Evolutionary conservation across 2,888 invertebrate species (phyloP).

Genomic region (Ecliptopera silaceata): DNA sequence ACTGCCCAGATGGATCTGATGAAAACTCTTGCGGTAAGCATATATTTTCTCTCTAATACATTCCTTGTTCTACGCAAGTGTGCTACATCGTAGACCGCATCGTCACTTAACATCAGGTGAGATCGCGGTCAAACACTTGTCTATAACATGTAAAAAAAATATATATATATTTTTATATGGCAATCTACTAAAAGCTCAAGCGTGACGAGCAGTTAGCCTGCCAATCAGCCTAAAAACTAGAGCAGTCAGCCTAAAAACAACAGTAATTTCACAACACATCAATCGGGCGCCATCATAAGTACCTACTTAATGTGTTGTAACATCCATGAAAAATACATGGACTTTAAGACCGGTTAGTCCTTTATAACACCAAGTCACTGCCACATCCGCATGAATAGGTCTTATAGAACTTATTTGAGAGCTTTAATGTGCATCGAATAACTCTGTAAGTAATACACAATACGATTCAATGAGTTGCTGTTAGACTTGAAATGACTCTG

Average conservation of each 20-base stretch:
- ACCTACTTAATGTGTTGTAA: background rate
- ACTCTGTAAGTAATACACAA: conserved; percentile 40
- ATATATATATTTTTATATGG: background rate
- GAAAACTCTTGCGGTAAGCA: conserved; percentile 95
- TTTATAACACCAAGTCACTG: conserved; percentile 6
- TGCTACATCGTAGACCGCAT: too few species aligned
- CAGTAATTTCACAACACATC: conserved; percentile 57
- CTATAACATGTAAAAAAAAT: too few species aligned
- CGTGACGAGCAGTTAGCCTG: conserved; percentile 65
- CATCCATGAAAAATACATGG: background rate
- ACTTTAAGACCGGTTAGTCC: background rate
- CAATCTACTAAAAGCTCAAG: conserved; percentile 51
- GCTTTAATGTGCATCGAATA: conserved; percentile 39
- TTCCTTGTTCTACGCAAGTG: too few species aligned
- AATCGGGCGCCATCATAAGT: conserved; percentile 51
- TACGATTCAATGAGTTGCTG: conserved; percentile 45
- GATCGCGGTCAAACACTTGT: too few species aligned
- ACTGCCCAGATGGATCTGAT: conserved; percentile 94
- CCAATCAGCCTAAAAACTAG: conserved; percentile 75
- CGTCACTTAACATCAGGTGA: too few species aligned
- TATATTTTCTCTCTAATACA: conserved; percentile 6
- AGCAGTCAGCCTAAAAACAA: conserved; percentile 72
- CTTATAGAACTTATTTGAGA: background rate
- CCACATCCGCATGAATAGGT: background rate
- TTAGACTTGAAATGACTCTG: conserved; percentile 57